Conservation (phyloP, 2,113 vertebrate genomes). For the Alethe diademata region DNA sequence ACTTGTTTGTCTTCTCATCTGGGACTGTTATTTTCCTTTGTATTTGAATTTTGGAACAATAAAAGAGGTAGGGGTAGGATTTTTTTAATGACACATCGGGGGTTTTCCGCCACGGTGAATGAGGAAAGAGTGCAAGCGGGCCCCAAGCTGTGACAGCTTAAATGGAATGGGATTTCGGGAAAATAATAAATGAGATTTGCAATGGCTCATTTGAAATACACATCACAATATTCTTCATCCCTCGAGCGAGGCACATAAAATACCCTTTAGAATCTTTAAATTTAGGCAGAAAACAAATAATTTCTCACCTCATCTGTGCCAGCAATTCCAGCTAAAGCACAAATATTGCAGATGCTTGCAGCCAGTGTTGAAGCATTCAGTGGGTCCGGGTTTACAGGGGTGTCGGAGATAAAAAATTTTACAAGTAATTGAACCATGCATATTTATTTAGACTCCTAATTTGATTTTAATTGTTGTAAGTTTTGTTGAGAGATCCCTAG, state of each 20-base stretch:
- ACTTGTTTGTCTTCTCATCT: neutral
- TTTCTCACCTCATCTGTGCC: neutral
- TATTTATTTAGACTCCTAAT: neutral
- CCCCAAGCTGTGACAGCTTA: constrained; percentile 14
- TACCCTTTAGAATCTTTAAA: neutral
- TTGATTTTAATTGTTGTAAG: neutral
- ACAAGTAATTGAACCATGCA: neutral
- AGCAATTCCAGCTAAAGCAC: neutral
- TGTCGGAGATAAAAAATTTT: neutral
- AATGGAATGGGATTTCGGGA: neutral
- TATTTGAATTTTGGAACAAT: neutral
- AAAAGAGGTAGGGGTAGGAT: neutral
- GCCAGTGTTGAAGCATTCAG: fast-evolving
- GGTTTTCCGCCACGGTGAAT: neutral
- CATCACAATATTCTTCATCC: neutral
- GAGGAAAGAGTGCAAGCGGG: neutral
- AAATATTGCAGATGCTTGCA: neutral
- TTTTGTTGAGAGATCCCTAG: neutral
- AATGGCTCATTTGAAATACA: constrained; percentile 36
- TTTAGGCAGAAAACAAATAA: neutral
- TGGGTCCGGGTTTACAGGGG: neutral
- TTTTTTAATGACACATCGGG: neutral
- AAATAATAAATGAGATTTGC: constrained; percentile 23
- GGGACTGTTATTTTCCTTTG: neutral
- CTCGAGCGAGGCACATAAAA: neutral